These are phyloP conservation scores for Monochamus saltuarius DNA, from an alignment of 1,140 invertebrate species.

Conservation along the genomic window DNA sequence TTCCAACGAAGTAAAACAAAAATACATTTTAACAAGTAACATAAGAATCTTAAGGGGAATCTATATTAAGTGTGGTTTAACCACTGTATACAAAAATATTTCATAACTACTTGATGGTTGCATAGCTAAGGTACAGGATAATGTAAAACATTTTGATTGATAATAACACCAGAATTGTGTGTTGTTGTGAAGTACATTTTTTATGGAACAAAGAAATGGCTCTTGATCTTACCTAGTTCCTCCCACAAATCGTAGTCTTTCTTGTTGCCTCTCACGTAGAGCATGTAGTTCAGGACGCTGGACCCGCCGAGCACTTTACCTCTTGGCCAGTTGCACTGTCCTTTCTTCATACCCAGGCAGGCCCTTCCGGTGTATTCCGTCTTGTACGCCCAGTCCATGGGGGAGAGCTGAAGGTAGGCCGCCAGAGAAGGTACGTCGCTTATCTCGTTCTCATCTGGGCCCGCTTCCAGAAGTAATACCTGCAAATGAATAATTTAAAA, in stretches of 20 bases:
- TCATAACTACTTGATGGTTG: too few species aligned
- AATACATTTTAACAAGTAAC: too few species aligned
- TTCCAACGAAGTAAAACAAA: too few species aligned
- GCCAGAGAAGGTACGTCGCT: constrained; percentile 86
- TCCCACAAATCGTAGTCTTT: constrained; percentile 92
- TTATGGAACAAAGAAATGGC: too few species aligned
- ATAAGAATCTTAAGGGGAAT: too few species aligned
- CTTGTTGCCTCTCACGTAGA: constrained; percentile 84
- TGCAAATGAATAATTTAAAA: neutral
- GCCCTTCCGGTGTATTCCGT: constrained; percentile 83
- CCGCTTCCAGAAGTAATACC: constrained; percentile 81
- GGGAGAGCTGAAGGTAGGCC: constrained; percentile 82
- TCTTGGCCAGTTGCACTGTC: constrained; percentile 79
- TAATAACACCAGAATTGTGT: too few species aligned
- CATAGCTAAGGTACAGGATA: too few species aligned
- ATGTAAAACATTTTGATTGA: too few species aligned
- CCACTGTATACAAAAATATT: too few species aligned
- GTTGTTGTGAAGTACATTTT: too few species aligned
- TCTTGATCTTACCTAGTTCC: constrained; percentile 59
- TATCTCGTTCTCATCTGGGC: constrained; percentile 88
- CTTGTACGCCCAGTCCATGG: constrained; percentile 90
- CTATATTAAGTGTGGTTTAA: too few species aligned
- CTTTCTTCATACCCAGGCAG: constrained; percentile 70
- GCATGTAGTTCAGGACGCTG: constrained; percentile 92
- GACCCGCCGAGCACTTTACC: constrained; percentile 88